Conservation (phyloP, 2,797 vertebrate genomes). For the Hemitrygon akajei region DNA sequence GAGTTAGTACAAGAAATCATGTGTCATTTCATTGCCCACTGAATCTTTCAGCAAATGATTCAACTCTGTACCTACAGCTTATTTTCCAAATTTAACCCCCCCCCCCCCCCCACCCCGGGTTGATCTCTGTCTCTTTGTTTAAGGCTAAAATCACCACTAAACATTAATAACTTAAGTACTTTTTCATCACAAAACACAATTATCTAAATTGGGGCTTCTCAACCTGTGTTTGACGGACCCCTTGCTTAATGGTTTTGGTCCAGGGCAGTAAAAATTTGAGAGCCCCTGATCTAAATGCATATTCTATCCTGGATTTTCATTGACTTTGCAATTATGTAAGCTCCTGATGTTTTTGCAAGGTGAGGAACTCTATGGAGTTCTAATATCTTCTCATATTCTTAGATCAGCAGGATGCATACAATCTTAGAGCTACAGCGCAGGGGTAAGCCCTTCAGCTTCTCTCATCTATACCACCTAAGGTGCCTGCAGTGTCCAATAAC, state of each 20-base stretch:
- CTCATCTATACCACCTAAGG: too few species aligned
- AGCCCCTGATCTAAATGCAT: neutral
- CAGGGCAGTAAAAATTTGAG: too few species aligned
- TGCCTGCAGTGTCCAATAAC: too few species aligned
- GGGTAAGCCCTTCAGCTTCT: too few species aligned
- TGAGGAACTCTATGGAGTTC: neutral
- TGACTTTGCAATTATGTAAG: neutral
- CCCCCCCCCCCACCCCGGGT: too few species aligned
- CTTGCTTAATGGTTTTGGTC: too few species aligned
- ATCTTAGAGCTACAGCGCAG: too few species aligned
- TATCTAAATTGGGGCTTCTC: too few species aligned
- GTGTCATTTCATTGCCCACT: neutral
- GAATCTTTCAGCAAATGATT: neutral
- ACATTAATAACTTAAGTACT: too few species aligned
- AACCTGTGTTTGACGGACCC: too few species aligned
- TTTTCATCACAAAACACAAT: neutral
- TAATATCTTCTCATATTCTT: neutral
- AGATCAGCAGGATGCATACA: neutral
- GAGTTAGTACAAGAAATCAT: neutral
- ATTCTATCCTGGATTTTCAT: slow-evolving; percentile 4
- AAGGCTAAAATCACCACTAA: neutral
- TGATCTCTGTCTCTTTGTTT: neutral
- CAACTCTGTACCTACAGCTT: neutral
- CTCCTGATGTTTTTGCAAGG: neutral
- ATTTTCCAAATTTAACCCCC: neutral